Percentiles rank a stretch among this genome's conserved stretches.
These are phyloP conservation scores for Mionectes macconnelli DNA, from an alignment of 2,113 vertebrate genomes.

Conservation along the genomic window DNA sequence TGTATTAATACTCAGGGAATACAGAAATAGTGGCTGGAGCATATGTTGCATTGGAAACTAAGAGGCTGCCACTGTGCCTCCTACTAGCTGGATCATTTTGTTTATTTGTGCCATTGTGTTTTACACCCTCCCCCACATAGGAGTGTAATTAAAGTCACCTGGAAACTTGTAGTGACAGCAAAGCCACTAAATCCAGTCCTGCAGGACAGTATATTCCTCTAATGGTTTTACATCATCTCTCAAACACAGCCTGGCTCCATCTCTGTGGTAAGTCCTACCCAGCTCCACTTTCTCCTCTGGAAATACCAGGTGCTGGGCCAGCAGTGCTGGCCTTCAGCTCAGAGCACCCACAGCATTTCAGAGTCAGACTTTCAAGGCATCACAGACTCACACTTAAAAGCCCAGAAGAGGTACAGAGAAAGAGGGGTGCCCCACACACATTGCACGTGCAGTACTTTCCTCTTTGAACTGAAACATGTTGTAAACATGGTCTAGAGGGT, in stretches of 20 bases:
- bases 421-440: neutral
- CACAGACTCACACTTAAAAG: rapidly evolving
- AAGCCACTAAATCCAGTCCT: neutral
- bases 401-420: neutral
- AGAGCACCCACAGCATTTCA: neutral
- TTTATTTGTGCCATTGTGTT: slow-evolving; percentile 16
- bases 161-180: neutral
- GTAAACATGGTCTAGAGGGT: neutral
- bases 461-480: neutral
- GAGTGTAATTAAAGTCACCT: slow-evolving; percentile 30
- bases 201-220: neutral
- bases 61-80: neutral
- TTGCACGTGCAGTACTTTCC: rapidly evolving
- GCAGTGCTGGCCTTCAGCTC: neutral
- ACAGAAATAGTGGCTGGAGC: neutral
- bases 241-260: neutral
- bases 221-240: neutral
- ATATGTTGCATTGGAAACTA: neutral
- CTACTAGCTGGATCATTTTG: neutral
- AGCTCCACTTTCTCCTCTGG: neutral
- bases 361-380: neutral
- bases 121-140: neutral
- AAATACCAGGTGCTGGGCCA: neutral
- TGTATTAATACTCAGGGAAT: neutral
- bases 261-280: neutral